These are phyloP conservation scores for Eretmochelys imbricata DNA, from an alignment of 2,113 vertebrate species.

Conservation along the genomic window DNA sequence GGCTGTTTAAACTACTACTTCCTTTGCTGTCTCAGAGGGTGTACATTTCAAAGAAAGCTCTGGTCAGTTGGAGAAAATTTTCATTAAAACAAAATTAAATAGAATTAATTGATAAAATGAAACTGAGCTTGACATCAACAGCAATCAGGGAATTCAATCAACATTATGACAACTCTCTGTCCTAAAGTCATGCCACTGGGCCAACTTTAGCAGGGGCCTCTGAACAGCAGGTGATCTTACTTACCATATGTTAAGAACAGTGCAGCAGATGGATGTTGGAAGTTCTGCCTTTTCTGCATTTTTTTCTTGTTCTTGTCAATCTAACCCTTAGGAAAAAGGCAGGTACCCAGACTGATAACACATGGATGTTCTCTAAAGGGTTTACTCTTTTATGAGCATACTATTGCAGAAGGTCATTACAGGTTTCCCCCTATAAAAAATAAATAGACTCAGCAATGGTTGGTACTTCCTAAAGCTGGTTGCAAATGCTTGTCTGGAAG, in stretches of 20 bases:
- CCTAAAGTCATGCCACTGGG: neutral
- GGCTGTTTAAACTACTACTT: neutral
- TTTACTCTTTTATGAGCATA: slow-evolving; percentile 17
- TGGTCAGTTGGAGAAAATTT: neutral
- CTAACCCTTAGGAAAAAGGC: slow-evolving; percentile 31
- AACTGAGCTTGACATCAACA: neutral
- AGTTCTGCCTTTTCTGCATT: slow-evolving; percentile 58
- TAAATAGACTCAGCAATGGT: neutral
- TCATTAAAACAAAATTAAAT: neutral
- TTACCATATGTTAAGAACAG: slow-evolving; percentile 30
- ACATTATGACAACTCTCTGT: neutral
- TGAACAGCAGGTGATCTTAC: slow-evolving; percentile 55
- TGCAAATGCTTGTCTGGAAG: neutral
- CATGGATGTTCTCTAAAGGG: slow-evolving; percentile 49
- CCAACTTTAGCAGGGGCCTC: slow-evolving; percentile 33
- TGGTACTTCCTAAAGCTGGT: neutral
- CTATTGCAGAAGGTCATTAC: neutral
- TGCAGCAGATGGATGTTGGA: slow-evolving; percentile 41
- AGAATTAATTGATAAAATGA: neutral
- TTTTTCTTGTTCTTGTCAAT: slow-evolving; percentile 56
- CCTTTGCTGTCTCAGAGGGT: neutral
- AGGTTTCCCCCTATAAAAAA: neutral
- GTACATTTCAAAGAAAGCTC: neutral
- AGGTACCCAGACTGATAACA: slow-evolving; percentile 49
- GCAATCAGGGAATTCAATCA: neutral